Percentiles rank a stretch among this genome's conserved stretches.
phyloP scores from a whole-genome alignment of 1,140 invertebrate species.

The Tetramorium simillimum region DNA sequence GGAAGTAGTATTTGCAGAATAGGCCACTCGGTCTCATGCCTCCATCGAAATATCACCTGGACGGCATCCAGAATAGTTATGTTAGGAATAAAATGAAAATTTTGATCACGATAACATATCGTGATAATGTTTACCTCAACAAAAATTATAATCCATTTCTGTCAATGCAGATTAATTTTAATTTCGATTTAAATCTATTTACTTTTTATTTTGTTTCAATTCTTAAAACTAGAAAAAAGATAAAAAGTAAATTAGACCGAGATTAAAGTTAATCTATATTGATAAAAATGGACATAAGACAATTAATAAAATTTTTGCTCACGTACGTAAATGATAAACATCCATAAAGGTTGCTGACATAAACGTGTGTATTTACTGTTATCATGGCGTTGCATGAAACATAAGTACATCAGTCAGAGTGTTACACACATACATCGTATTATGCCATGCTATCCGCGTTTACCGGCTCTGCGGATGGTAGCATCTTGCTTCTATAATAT shows the following conservation, averaged over 20 bases:
- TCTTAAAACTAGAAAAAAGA: background rate
- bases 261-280: background rate
- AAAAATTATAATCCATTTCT: background rate
- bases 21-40: slow-evolving; percentile 72
- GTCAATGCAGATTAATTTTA: background rate
- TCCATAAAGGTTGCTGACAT: background rate
- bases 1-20: slow-evolving; percentile 70
- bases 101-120: background rate
- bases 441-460: background rate
- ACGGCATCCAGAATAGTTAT: slow-evolving; percentile 45
- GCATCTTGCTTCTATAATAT: slow-evolving; percentile 20
- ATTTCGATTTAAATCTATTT: too few species aligned
- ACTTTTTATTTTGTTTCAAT: too few species aligned
- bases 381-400: background rate
- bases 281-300: too few species aligned
- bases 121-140: too few species aligned
- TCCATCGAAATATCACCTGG: slow-evolving; percentile 73
- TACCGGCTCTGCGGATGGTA: background rate
- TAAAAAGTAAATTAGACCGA: background rate
- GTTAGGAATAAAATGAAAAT: slow-evolving; percentile 44
- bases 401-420: background rate
- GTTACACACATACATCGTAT: background rate
- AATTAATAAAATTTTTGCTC: background rate
- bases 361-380: slow-evolving; percentile 6
- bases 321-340: background rate